Percentiles rank a stretch among this genome's conserved stretches.
Evolutionary conservation across 2,797 vertebrate species (phyloP).

Genomic region (Agapornis canus): DNA sequence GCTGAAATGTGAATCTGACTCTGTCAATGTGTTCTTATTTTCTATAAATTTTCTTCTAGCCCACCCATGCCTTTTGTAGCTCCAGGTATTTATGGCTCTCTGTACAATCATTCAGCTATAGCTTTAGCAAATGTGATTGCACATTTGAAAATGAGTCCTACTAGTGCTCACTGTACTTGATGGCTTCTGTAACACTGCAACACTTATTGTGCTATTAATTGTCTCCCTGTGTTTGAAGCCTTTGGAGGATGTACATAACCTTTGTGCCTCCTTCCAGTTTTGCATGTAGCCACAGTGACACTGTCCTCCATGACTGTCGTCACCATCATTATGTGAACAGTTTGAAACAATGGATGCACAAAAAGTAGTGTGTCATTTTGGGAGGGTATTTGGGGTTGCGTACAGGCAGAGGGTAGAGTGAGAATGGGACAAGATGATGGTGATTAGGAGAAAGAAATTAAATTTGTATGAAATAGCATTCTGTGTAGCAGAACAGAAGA

Average conservation of each 20-base stretch:
- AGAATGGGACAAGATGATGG: not conserved
- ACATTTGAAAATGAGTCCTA: not conserved
- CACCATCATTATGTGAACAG: not conserved
- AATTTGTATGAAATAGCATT: not conserved
- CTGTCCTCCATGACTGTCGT: not conserved
- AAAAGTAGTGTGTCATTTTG: not conserved
- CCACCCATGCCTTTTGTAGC: not conserved
- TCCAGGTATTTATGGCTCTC: not conserved
- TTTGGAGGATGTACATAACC: not conserved
- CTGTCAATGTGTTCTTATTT: not conserved
- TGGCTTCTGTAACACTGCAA: not conserved
- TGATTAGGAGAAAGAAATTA: not conserved
- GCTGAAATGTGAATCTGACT: not conserved
- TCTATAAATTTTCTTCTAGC: not conserved
- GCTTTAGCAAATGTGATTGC: not conserved
- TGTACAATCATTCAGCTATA: not conserved
- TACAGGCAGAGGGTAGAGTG: not conserved
- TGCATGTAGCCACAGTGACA: not conserved
- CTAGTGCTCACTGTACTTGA: not conserved
- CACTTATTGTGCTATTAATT: not conserved
- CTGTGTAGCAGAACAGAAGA: not conserved
- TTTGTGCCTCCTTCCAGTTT: not conserved
- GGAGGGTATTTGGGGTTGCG: not conserved
- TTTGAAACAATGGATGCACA: not conserved
- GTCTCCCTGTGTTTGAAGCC: not conserved